A percentile compares a stretch with the other conserved stretches of the same genome.
These are phyloP conservation scores for Aldabrachelys gigantea DNA, from an alignment of 2,113 vertebrate genomes.

Conservation along the genomic window DNA sequence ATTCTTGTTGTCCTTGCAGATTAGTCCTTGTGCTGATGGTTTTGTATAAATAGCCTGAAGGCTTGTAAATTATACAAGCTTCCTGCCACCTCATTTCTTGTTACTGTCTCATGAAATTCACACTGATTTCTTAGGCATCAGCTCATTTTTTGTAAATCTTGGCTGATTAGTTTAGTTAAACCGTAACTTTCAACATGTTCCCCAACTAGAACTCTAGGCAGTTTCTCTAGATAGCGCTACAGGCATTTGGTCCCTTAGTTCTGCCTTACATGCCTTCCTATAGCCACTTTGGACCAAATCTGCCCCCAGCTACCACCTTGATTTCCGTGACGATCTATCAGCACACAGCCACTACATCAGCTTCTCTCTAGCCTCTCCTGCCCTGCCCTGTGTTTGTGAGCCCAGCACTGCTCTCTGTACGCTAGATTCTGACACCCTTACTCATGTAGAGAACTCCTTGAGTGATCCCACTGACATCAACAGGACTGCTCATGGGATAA, in stretches of 20 bases:
- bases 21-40: background rate
- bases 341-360: background rate
- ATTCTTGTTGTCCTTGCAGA: background rate
- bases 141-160: background rate
- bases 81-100: background rate
- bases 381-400: background rate
- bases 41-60: background rate
- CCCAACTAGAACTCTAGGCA: background rate
- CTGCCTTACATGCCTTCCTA: background rate
- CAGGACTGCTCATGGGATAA: background rate
- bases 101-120: background rate
- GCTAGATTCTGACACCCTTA: background rate
- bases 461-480: background rate
- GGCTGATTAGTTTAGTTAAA: background rate
- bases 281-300: background rate
- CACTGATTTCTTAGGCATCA: background rate
- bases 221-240: accelerated
- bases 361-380: background rate
- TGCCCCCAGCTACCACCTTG: background rate
- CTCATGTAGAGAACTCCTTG: background rate
- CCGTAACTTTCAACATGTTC: background rate
- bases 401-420: background rate
- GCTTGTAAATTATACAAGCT: background rate
- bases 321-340: background rate
- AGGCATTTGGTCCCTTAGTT: background rate